Percentiles rank a stretch among this genome's conserved stretches.
Evolutionary conservation across 2,113 vertebrate species (phyloP).

Genomic region (Macroglossus sobrinus): DNA sequence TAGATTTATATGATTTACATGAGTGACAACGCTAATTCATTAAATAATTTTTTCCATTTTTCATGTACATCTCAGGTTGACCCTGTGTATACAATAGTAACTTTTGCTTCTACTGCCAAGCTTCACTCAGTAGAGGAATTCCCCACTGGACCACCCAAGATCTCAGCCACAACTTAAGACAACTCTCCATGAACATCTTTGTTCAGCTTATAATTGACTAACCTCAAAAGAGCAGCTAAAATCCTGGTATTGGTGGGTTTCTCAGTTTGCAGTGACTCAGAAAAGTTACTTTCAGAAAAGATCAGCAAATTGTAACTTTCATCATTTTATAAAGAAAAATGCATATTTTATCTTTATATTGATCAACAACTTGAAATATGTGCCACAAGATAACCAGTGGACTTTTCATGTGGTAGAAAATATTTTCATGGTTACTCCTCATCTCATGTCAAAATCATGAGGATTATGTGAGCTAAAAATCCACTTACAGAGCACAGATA

Average conservation of each 20-base stretch:
- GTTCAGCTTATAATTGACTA: neutral
- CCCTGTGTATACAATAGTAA: neutral
- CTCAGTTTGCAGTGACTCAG: neutral
- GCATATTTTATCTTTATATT: neutral
- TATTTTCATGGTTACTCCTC: neutral
- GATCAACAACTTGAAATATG: neutral
- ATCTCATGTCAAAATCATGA: neutral
- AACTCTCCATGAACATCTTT: neutral
- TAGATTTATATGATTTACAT: neutral
- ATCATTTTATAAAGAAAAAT: neutral
- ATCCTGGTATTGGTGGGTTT: neutral
- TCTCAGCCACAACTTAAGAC: neutral
- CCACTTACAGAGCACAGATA: neutral
- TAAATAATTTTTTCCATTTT: neutral
- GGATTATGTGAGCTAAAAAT: neutral
- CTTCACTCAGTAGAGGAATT: neutral
- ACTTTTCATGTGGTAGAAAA: neutral
- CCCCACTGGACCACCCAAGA: neutral
- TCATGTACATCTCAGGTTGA: neutral
- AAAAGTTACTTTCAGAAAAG: neutral
- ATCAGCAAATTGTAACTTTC: neutral
- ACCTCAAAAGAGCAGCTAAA: neutral
- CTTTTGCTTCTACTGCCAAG: neutral
- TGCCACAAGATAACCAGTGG: neutral
- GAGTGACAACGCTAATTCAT: neutral